Conservation (phyloP, 2,797 vertebrate species). For the Xenopus petersii region DNA sequence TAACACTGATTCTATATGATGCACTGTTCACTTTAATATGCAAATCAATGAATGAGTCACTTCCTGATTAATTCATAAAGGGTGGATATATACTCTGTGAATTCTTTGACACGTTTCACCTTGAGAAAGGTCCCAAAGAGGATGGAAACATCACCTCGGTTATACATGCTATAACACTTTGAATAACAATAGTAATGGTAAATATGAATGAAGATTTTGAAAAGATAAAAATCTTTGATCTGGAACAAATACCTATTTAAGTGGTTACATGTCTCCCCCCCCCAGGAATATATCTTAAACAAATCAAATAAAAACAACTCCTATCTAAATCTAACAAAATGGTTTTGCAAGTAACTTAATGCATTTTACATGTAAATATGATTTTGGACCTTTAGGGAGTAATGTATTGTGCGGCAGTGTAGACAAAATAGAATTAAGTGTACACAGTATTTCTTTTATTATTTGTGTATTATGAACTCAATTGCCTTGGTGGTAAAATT, state of each 20-base stretch:
- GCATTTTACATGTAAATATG: constrained; percentile 48
- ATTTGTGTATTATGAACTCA: constrained; percentile 43
- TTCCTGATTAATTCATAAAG: too few relatives aligned
- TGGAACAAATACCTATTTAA: neutral
- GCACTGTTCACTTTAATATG: too few relatives aligned
- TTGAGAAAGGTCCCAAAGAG: too few relatives aligned
- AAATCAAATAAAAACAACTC: neutral
- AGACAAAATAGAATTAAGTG: constrained; percentile 45
- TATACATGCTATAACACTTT: too few relatives aligned
- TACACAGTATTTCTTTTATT: constrained; percentile 44
- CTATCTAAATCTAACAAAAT: constrained; percentile 36
- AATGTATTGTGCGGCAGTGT: constrained; percentile 12
- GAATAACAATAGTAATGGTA: too few relatives aligned
- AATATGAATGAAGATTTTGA: too few relatives aligned
- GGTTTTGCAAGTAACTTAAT: constrained; percentile 41
- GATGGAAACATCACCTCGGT: too few relatives aligned
- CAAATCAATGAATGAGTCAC: too few relatives aligned
- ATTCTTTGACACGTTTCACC: too few relatives aligned
- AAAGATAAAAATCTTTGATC: too few relatives aligned
- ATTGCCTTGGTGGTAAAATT: constrained; percentile 47
- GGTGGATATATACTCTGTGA: too few relatives aligned
- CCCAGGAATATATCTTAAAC: constrained; percentile 4
- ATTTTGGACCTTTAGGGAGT: constrained; percentile 39
- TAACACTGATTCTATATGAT: too few relatives aligned
- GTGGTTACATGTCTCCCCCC: constrained; percentile 6